These are phyloP conservation scores for Philaethria dido DNA, from an alignment of 2,888 invertebrate genomes.

Conservation along the genomic window DNA sequence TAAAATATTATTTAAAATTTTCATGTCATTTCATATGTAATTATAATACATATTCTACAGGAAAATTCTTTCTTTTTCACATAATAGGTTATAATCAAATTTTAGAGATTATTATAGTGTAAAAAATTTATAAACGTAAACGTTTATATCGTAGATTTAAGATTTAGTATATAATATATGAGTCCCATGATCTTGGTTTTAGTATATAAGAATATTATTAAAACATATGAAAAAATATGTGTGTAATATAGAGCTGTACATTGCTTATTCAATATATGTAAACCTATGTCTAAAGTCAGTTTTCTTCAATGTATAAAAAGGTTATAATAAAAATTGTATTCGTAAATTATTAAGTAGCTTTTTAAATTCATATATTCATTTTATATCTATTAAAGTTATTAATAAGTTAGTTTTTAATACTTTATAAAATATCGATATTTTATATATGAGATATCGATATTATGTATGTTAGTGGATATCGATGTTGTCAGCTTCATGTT, in stretches of 20 bases:
- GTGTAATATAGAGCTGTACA: background rate
- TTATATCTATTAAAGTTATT: no score
- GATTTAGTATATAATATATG: background rate
- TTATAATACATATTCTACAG: background rate
- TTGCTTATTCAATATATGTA: background rate
- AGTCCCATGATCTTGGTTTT: constrained; percentile 16
- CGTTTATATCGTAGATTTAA: background rate
- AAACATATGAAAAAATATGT: background rate
- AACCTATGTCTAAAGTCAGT: background rate
- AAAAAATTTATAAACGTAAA: background rate
- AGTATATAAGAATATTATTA: constrained; percentile 2
- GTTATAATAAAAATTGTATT: background rate
- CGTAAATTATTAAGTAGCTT: background rate
- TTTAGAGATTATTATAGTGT: no score
- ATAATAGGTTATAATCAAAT: no score
- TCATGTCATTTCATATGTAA: background rate
- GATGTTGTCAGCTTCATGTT: constrained; percentile 21
- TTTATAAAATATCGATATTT: background rate
- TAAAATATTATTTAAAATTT: no score
- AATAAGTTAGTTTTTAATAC: no score
- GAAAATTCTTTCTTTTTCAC: no score
- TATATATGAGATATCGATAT: background rate
- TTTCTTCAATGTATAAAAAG: background rate
- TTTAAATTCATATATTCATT: background rate
- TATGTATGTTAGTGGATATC: background rate